phyloP scores from a whole-genome alignment of 2,797 vertebrate species.

The Xiphophorus birchmanni region DNA sequence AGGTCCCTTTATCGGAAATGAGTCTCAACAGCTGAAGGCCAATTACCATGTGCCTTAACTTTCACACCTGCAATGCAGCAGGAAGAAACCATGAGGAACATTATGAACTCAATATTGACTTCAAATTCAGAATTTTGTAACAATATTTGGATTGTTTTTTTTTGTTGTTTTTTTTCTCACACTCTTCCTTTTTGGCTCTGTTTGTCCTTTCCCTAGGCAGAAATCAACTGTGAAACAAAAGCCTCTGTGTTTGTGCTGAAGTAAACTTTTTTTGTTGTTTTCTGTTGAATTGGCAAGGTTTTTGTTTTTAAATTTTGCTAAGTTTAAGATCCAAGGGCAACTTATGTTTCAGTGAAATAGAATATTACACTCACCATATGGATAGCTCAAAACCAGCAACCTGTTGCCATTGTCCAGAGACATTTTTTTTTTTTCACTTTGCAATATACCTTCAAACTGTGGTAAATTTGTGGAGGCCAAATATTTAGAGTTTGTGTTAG shows the following conservation, averaged over 20 bases:
- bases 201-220: neutral
- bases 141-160: too few relatives aligned
- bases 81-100: neutral
- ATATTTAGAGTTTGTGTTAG: neutral
- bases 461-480: neutral
- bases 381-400: neutral
- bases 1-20: neutral
- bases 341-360: neutral
- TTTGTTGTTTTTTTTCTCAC: neutral
- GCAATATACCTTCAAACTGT: neutral
- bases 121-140: neutral
- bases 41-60: neutral
- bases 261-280: neutral
- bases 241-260: neutral
- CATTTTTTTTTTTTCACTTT: neutral
- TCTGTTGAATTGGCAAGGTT: neutral
- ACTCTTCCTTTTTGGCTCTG: too few relatives aligned
- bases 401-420: neutral
- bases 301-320: neutral
- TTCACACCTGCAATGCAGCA: neutral
- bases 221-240: neutral
- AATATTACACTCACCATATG: neutral
- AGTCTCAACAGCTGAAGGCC: constrained; percentile 3
- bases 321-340: neutral
- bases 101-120: neutral